A percentile compares a stretch with the other conserved stretches of the same genome.
phyloP scores from a whole-genome alignment of 2,113 vertebrate species.

The Myotis lucifugus region DNA sequence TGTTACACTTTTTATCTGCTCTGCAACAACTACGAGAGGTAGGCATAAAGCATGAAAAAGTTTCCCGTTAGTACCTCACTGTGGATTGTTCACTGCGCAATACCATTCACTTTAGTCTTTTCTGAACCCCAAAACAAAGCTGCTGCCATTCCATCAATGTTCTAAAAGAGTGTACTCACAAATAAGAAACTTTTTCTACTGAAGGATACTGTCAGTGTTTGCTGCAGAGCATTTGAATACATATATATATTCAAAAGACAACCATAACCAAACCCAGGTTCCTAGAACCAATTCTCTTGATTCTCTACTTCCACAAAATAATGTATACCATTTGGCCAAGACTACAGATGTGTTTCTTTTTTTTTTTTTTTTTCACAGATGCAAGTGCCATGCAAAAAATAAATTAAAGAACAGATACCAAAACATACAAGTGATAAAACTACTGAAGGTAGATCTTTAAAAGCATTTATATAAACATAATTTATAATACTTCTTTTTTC shows the following conservation, averaged over 20 bases:
- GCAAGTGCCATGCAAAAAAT: slow-evolving; percentile 90
- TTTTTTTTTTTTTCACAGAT: slow-evolving; percentile 83
- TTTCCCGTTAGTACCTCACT: slow-evolving; percentile 78
- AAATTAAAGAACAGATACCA: slow-evolving; percentile 89
- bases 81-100: not conserved
- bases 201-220: slow-evolving; percentile 78
- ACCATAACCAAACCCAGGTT: slow-evolving; percentile 65
- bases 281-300: slow-evolving; percentile 81
- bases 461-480: slow-evolving; percentile 89
- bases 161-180: slow-evolving; percentile 69
- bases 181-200: slow-evolving; percentile 83
- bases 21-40: slow-evolving; percentile 87
- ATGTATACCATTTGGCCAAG: slow-evolving; percentile 85
- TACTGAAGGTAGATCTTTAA: slow-evolving; percentile 88
- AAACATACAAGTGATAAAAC: slow-evolving; percentile 89
- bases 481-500: slow-evolving; percentile 86
- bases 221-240: slow-evolving; percentile 82
- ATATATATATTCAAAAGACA: slow-evolving; percentile 69
- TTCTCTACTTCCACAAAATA: slow-evolving; percentile 81
- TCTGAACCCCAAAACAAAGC: slow-evolving; percentile 53
- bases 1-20: slow-evolving; percentile 79
- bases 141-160: not conserved
- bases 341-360: slow-evolving; percentile 79
- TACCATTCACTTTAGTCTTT: not conserved
- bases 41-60: slow-evolving; percentile 85